These are phyloP conservation scores for Zaprionus tsacasi DNA, from an alignment of 1,140 invertebrate species.

Conservation along the genomic window DNA sequence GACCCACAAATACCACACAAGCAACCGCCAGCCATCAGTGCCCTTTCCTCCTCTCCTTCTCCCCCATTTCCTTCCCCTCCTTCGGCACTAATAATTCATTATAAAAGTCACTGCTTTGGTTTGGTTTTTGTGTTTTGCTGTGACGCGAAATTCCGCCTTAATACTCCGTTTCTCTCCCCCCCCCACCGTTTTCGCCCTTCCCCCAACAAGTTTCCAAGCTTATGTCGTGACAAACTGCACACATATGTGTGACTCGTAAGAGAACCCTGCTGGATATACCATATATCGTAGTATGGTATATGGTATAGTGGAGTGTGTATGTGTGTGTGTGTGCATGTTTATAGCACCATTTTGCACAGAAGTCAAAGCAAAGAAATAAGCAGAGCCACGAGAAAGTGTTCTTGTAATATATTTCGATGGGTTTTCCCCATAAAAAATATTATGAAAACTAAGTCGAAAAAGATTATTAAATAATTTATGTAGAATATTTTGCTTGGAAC, in stretches of 20 bases:
- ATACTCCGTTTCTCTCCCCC: conserved; percentile 25
- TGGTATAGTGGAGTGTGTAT: conserved; percentile 24
- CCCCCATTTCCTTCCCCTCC: not conserved
- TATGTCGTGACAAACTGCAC: conserved; percentile 82
- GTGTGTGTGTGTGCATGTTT: conserved; percentile 62
- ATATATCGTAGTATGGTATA: conserved; percentile 13
- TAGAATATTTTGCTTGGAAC: not conserved
- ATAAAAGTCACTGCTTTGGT: conserved; percentile 81
- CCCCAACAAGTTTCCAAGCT: conserved; percentile 53
- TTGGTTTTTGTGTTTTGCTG: conserved; percentile 81
- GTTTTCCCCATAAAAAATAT: conserved; percentile 17
- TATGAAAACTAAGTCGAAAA: not conserved
- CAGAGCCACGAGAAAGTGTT: conserved; percentile 43
- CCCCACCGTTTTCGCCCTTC: not conserved
- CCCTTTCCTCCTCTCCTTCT: not conserved
- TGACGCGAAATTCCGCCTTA: conserved; percentile 69
- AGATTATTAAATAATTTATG: not conserved
- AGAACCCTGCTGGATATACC: conserved; percentile 18
- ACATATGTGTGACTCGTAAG: conserved; percentile 68
- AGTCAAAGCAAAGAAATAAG: conserved; percentile 57
- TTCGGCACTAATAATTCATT: conserved; percentile 79
- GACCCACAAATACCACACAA: conserved; percentile 77
- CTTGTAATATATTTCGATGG: conserved; percentile 26
- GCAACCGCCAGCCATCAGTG: conserved; percentile 48
- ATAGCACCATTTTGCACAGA: conserved; percentile 76